Evolutionary conservation across 1,140 invertebrate species (phyloP).

Genomic region (Apis laboriosa): DNA sequence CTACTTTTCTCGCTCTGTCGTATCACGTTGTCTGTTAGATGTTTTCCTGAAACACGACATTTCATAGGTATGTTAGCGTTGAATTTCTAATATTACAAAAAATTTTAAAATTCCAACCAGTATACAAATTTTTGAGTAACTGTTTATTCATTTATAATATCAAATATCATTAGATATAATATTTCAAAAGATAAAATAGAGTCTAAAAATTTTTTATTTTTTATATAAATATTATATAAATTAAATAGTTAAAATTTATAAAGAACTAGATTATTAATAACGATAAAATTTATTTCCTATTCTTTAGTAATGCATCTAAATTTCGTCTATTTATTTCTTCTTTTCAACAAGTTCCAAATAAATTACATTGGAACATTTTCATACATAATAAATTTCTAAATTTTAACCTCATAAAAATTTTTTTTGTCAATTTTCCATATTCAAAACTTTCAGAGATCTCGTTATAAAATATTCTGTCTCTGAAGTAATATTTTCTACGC

Average conservation of each 20-base stretch:
- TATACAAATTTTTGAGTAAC: too few species aligned
- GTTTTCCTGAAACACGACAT: constrained; percentile 58
- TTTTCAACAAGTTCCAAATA: background rate
- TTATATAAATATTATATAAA: too few species aligned
- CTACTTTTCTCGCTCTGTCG: constrained; percentile 58
- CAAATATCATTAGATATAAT: too few species aligned
- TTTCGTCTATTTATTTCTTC: too few species aligned
- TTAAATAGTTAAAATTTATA: too few species aligned
- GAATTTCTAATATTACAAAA: background rate
- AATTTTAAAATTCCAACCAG: background rate
- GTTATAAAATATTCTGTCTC: background rate
- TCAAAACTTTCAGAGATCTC: background rate
- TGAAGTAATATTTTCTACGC: background rate
- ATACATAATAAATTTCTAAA: background rate
- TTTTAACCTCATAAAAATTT: background rate
- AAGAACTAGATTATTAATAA: too few species aligned
- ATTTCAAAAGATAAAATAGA: too few species aligned
- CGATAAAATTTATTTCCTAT: too few species aligned
- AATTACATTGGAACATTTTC: background rate
- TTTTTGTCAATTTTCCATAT: too few species aligned
- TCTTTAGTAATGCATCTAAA: too few species aligned
- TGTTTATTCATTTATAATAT: too few species aligned
- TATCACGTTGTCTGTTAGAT: constrained; percentile 58
- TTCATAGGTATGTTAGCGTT: background rate
- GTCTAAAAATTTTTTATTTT: too few species aligned